phyloP scores from a whole-genome alignment of 1,140 invertebrate species.

The Bombyx mandarina region DNA sequence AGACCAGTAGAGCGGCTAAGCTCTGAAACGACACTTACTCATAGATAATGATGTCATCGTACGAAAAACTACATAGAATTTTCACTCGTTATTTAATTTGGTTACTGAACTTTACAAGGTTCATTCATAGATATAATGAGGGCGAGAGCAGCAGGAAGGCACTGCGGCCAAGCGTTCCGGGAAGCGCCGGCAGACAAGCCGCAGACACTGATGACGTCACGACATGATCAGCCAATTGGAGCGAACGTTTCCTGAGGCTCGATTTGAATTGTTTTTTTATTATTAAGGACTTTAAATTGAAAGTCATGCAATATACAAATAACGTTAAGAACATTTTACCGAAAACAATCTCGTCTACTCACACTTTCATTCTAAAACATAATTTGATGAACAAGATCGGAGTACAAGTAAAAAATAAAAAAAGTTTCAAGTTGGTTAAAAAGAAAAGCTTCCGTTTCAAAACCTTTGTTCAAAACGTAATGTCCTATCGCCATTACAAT shows the following conservation, averaged over 20 bases:
- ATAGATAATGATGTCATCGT: constrained; percentile 42
- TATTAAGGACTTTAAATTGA: neutral
- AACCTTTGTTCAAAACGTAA: no score
- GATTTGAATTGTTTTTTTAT: constrained; percentile 14
- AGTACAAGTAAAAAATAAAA: no score
- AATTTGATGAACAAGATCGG: neutral
- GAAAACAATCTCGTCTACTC: neutral
- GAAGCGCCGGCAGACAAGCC: constrained; percentile 55
- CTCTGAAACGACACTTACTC: constrained; percentile 31
- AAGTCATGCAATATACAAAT: neutral
- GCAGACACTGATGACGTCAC: constrained; percentile 60
- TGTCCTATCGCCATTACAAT: no score
- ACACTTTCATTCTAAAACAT: neutral
- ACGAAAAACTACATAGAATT: constrained; percentile 21
- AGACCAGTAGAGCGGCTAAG: constrained; percentile 34
- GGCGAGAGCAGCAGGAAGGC: constrained; percentile 41
- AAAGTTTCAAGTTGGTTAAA: no score
- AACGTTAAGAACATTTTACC: neutral
- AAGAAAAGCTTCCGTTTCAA: no score
- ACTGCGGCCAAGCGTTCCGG: constrained; percentile 51
- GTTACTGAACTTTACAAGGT: constrained; percentile 21
- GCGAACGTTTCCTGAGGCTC: constrained; percentile 33
- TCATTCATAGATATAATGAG: constrained; percentile 47
- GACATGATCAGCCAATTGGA: constrained; percentile 52
- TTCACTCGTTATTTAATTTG: constrained; percentile 14